phyloP scores from a whole-genome alignment of 53 echinoderm and acorn worm genomes.

The Apostichopus leukothele region DNA sequence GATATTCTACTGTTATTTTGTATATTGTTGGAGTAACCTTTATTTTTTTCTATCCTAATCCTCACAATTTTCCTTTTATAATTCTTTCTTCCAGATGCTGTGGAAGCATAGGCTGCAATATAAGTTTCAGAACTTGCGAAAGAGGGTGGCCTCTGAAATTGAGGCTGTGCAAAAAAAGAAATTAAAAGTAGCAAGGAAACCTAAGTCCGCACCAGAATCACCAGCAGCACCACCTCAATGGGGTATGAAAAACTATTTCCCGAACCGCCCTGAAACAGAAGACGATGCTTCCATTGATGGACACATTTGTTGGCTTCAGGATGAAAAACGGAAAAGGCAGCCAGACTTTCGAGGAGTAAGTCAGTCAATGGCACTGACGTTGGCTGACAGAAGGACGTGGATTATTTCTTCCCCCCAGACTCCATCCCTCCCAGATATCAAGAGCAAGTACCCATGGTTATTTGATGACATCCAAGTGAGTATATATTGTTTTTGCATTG shows the following conservation, averaged over 20 bases:
- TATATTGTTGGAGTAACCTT: no score
- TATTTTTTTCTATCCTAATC: no score
- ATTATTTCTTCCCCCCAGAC: background rate
- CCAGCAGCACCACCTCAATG: background rate
- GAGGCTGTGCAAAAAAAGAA: constrained; percentile 14
- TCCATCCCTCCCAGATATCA: background rate
- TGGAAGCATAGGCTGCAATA: constrained; percentile 48
- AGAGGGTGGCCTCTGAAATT: background rate
- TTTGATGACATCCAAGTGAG: background rate
- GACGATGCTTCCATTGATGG: background rate
- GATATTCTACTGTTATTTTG: no score
- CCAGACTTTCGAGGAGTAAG: background rate
- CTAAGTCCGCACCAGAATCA: background rate
- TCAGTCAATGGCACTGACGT: background rate
- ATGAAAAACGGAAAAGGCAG: background rate
- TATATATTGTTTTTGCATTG: no score
- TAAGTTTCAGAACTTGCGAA: constrained; percentile 39
- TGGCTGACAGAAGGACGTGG: constrained; percentile 13
- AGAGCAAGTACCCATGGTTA: background rate
- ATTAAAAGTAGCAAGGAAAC: background rate
- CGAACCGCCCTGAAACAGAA: background rate
- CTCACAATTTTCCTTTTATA: no score
- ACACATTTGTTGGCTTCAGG: background rate
- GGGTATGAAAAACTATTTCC: constrained; percentile 20
- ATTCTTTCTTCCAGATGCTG: constrained; percentile 6